Evolutionary conservation across 1,140 invertebrate genomes (phyloP), one percentile per base, ranked within the genome.

Genomic region (Meloidogyne chitwoodi): DNA sequence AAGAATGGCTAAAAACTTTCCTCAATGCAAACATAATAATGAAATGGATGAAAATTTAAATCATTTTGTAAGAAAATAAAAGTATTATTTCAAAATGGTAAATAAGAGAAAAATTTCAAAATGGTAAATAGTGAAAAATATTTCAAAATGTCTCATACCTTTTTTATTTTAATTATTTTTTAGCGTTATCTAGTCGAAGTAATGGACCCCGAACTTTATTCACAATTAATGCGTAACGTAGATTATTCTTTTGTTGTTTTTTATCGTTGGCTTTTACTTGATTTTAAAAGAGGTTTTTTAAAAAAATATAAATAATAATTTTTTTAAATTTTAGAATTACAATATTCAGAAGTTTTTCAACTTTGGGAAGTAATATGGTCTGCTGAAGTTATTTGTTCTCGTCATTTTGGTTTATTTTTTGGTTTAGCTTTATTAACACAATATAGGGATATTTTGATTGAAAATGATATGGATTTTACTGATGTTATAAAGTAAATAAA

Each of bases 381-480:
- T n/a, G 93, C 94, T 0, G 91, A 92, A 77, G 90, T 93, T 84
- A 91, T 94, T 68, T 91, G 93, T 26, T 94, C 93, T 0, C 90
- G 91, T 34, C 92, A 95, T 88, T 96, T 96, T 90, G 93, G 94
- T 63, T 88, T 97, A 26, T 97, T 97, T 88, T 91, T 97, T 77
- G 94, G 94, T 0, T 90, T 97, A 48, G 93, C 94, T 0, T 88
- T 97, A 61, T 91, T 97, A 0, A 93, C 95, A 88, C 93, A 93
- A 76, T 97, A 97, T 6, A 88, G 94, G 68, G 94, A 96, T 85
- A 93, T 97, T 76, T 95, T 97, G 61, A 89, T 97, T 44, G 92
- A 93, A 75, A 96, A 96, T 88, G 91, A 92, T 80, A 96, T 97
- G 94, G 94, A 96, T 87, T 96, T 96, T 87, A 96, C 94, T 0